Base-by-base conservation (phyloP, 2,888 invertebrate species). In the Eupsilia transversa region DNA sequence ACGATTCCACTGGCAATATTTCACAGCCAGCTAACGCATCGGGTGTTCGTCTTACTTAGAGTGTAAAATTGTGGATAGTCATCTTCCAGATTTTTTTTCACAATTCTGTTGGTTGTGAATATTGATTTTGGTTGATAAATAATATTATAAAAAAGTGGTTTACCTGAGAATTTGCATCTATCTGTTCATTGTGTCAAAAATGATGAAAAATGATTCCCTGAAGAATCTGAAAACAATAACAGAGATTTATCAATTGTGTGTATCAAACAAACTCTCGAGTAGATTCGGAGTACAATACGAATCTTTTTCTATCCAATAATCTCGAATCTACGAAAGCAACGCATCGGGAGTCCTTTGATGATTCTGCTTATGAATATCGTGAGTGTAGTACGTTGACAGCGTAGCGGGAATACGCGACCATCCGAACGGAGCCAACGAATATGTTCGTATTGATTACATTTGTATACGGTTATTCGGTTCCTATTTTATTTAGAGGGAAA, bases 1-100 rank as follows among this genome's bases (percentile, higher is more conserved):
- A 90, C 94, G 94, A 95, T 94, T 94, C 93, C 89, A 88, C 85
- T 85, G 82, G 95, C 93, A 96, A 96, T 96, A 96, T 96, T 92
- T 96, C 95, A 96, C 91, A 92, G 93, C 91, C 92, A 90, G 91
- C 89, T 90, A 91, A 92, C 92, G 91, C 91, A 93, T 90, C 89
- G 91, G 86, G 89, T 87, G 90, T 91, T 88, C 93, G 72, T 82
- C 79, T 79, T 75, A 17, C 86, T 83, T 79, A 41, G 87, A 85
- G 79, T 75, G 30, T 73, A 72, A 67, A 80, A 69, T 71, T 72
- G 56, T 87, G 85, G 89, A 89, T 78, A 76, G 43, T 66, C 23
- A 6, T 20, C 33, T 10, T 30, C n/a, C n/a, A 67, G 33, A 35
- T n/a, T n/a, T 30, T 12, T 30, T 77, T 38, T 56, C 20, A 33